Base-by-base conservation (phyloP, 2,888 invertebrate species). In the Holacanthella duospinosa region DNA sequence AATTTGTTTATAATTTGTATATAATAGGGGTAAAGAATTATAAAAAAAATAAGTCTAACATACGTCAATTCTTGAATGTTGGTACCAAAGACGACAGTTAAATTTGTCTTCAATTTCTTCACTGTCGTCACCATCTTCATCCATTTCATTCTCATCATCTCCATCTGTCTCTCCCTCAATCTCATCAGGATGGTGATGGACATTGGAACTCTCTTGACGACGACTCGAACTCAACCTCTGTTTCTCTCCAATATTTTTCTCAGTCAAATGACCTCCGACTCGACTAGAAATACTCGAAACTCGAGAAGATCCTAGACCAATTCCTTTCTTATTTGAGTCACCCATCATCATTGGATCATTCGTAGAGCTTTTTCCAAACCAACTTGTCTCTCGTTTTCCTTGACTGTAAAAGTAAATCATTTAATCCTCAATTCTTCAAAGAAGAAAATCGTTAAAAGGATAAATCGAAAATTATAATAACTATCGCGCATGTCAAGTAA, bases 1-100 rank as follows among this genome's bases (percentile, higher is more conserved):
- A n/a, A n/a, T n/a, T n/a, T n/a, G n/a, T n/a, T n/a, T n/a, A n/a
- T n/a, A n/a, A n/a, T n/a, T n/a, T n/a, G n/a, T n/a, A n/a, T n/a
- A n/a, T n/a, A n/a, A n/a, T n/a, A n/a, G n/a, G n/a, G n/a, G n/a
- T n/a, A n/a, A n/a, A n/a, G n/a, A n/a, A n/a, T n/a, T n/a, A n/a
- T n/a, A n/a, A n/a, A n/a, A n/a, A n/a, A n/a, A n/a, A n/a, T n/a
- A n/a, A n/a, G n/a, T n/a, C n/a, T n/a, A n/a, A 60, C 69, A 69
- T 71, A 77, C 91, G 79, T 94, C 92, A 24, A 95, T 87, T 29
- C 89, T 86, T 73, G 91, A 90, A 77, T 95, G 94, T 75, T 95
- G 95, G 77, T 91, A 93, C 62, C 93, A 81, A 43, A 92, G 81
- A 21, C 89, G 82, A 75, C 93, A 93, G 56, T 83, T 79, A 29